These are phyloP conservation scores for Vombatus ursinus DNA, from an alignment of 2,113 vertebrate genomes.

Conservation along the genomic window DNA sequence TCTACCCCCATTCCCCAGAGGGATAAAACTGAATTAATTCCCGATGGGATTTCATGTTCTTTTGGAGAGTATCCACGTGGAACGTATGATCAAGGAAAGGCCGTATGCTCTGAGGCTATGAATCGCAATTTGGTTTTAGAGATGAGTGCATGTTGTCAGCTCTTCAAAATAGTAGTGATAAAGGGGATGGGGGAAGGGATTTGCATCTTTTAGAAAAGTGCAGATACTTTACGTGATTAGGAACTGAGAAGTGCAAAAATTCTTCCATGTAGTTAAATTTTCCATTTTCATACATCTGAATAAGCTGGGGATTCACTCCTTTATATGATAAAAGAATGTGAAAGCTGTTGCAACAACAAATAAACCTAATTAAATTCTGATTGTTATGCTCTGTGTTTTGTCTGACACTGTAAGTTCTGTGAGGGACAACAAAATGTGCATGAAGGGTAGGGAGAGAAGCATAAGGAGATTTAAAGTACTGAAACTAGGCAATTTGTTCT, in stretches of 20 bases:
- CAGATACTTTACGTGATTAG: conserved; percentile 48
- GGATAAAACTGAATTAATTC: not conserved
- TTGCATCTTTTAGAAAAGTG: conserved; percentile 39
- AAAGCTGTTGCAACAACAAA: conserved; percentile 57
- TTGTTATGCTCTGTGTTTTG: conserved; percentile 14
- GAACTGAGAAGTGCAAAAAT: conserved; percentile 39
- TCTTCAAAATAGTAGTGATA: conserved; percentile 42
- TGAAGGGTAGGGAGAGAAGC: conserved; percentile 6
- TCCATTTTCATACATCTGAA: conserved; percentile 29
- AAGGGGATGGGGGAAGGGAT: conserved; percentile 10
- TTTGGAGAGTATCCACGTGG: conserved; percentile 37
- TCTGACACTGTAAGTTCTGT: conserved; percentile 43
- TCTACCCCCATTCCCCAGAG: conserved; percentile 25
- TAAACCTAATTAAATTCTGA: conserved; percentile 58
- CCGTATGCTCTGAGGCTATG: conserved; percentile 5
- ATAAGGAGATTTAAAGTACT: not conserved
- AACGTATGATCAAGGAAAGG: conserved; percentile 1
- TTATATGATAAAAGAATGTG: conserved; percentile 52
- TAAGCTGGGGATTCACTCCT: conserved; percentile 35
- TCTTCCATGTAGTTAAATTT: conserved; percentile 10
- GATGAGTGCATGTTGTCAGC: conserved; percentile 41
- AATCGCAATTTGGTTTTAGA: conserved; percentile 28
- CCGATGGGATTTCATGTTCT: not conserved
- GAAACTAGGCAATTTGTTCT: conserved; percentile 21
- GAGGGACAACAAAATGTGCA: conserved; percentile 25